Evolutionary conservation across 1,140 invertebrate species (phyloP), one percentile per base, ranked within the genome.

Genomic region (Ganaspis sp.): DNA sequence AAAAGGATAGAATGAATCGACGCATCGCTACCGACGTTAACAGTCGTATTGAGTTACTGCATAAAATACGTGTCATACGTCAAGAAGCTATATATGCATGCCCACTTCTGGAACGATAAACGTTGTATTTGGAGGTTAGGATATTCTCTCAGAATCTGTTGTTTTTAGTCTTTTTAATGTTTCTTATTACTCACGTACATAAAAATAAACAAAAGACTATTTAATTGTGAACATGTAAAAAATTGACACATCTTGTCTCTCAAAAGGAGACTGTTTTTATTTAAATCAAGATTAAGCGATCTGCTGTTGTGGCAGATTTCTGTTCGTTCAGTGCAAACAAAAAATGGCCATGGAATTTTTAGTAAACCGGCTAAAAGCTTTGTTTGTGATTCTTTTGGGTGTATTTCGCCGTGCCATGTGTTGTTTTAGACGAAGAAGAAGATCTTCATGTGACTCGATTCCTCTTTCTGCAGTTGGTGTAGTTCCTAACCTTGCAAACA

Each of bases 361-460:
- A 75, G 70, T 91, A 40, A 91, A 90, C 82, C 84, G 90, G 45
- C 26, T 93, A 0, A 93, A 93, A 87, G 89, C 90, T 6, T 81
- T 93, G 15, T 69, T 93, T 70, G 77, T 93, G 8, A 42, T 93
- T 69, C 70, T 93, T 4, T 49, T 93, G 26, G 91, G 90, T 15
- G 77, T 91, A 38, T 90, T 93, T 38, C 90, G 90, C 72, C 87
- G 92, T 23, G 92, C 92, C 0, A 88, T 93, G 84, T 93, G 92
- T 81, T 93, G 92, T 83, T 87, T 93, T 38, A 88, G 92, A 38
- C 86, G 91, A 70, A 85, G 92, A 81, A 87, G 92, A 85, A 87
- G 91, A 79, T 89, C 88, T 3, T 92, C 90, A 2, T 90, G 88
- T 71, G 92, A 93, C 77, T 88, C 89, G 0, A 90, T 92, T 23